A percentile compares a stretch with the other conserved stretches of the same genome.
These are phyloP conservation scores for Heliconius cydno DNA, from an alignment of 2,888 invertebrate species.

Conservation along the genomic window DNA sequence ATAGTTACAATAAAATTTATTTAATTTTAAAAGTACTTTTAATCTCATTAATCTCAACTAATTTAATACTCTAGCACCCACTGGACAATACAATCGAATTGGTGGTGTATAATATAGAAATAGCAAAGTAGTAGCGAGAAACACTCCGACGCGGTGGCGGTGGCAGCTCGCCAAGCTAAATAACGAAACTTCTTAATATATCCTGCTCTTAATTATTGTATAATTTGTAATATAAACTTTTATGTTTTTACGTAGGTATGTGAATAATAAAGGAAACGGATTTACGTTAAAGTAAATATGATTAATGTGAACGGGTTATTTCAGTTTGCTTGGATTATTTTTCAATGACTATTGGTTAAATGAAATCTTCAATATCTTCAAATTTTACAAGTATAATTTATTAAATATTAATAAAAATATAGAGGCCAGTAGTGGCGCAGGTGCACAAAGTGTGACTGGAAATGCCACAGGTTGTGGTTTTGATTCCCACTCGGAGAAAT, in stretches of 20 bases:
- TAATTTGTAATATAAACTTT: constrained; percentile 36
- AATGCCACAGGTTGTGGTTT: no score
- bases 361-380: no score
- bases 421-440: no score
- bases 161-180: constrained; percentile 45
- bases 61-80: background rate
- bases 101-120: constrained; percentile 24
- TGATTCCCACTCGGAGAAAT: no score
- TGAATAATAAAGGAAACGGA: constrained; percentile 6
- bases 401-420: no score
- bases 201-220: constrained; percentile 36
- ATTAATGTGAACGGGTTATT: no score
- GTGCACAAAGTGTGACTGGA: no score
- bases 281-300: background rate
- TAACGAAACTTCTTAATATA: constrained; percentile 44
- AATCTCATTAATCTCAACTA: background rate
- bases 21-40: background rate
- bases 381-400: no score
- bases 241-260: constrained; percentile 1
- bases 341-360: no score
- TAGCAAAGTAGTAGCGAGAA: constrained; percentile 27
- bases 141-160: constrained; percentile 18
- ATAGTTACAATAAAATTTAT: background rate
- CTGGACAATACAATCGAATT: constrained; percentile 11
- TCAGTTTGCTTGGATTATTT: no score